phyloP scores from a whole-genome alignment of 2,888 invertebrate genomes.

The Lysandra bellargus region DNA sequence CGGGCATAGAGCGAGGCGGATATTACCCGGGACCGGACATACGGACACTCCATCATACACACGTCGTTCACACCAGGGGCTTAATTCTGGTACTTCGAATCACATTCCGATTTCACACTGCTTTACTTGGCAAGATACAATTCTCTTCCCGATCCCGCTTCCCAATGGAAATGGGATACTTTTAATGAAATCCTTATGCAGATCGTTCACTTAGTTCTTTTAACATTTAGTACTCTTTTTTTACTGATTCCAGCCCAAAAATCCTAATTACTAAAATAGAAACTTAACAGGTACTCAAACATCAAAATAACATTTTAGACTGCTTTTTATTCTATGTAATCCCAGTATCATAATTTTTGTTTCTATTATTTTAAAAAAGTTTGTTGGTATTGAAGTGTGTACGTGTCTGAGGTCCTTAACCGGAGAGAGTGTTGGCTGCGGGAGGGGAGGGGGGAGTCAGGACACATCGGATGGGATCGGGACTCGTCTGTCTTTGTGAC shows the following conservation, averaged over 20 bases:
- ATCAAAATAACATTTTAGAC: too few species aligned
- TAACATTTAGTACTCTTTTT: too few species aligned
- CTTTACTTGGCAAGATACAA: not conserved
- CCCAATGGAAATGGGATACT: too few species aligned
- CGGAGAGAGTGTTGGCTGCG: not conserved
- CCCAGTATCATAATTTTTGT: too few species aligned
- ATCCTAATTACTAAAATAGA: too few species aligned
- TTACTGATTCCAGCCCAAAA: too few species aligned
- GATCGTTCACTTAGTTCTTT: too few species aligned
- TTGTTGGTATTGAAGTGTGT: slow-evolving; percentile 11
- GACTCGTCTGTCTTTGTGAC: not conserved
- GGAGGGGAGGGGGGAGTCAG: not conserved
- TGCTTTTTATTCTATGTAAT: too few species aligned
- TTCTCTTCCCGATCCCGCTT: too few species aligned
- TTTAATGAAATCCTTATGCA: too few species aligned
- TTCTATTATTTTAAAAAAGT: not conserved
- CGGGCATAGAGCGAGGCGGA: not conserved
- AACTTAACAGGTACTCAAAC: too few species aligned
- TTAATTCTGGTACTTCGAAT: not conserved
- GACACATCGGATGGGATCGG: not conserved
- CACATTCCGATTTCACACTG: not conserved
- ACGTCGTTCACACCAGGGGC: not conserved
- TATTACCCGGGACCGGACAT: not conserved
- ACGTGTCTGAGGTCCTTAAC: not conserved
- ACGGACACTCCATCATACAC: not conserved